Evolutionary conservation across 2,888 invertebrate species (phyloP), one percentile per base, ranked within the genome.

Genomic region (Chymomyza procnemis): DNA sequence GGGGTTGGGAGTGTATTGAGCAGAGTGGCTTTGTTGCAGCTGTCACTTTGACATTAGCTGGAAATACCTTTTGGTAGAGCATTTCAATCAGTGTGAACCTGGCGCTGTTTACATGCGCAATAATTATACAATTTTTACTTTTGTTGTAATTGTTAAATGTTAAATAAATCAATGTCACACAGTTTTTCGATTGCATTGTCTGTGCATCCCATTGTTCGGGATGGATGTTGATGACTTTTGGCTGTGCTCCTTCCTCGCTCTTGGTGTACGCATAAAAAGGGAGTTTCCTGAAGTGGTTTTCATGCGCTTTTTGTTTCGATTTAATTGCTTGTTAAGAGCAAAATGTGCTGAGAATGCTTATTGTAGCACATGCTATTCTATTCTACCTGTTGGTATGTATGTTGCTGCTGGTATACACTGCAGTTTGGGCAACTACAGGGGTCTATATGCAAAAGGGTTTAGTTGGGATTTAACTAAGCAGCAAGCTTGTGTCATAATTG

Each of bases 251-350:
- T n/a, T n/a, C n/a, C n/a, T n/a, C n/a, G n/a, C n/a, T n/a, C n/a
- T n/a, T n/a, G n/a, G n/a, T n/a, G n/a, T 60, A 65, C 62, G 70
- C 6, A 73, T 70, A 70, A 9, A 41, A 41, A 12, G 34, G 34
- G 34, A 41, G 34, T 41, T 41, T 50, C 64, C 74, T 63, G 57
- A 57, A 48, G 56, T 65, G 72, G 58, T 62, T 57, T 26, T 3
- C 12, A 9, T 65, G 58, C 46, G 67, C 73, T 67, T 76, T 83
- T 87, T 83, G 83, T 84, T 85, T 83, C 83, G 84, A 86, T 84
- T 87, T 84, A 87, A 84, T 84, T 84, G 83, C 88, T 87, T 83
- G 83, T 83, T 83, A 83, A 85, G 81, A 85, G 76, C 71, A 82
- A 81, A 87, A 87, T 87, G 80, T 85, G 83, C 80, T 79, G 74